Evolutionary conservation across 2,113 vertebrate genomes (phyloP).

Genomic region (Neodon shergylaensis): DNA sequence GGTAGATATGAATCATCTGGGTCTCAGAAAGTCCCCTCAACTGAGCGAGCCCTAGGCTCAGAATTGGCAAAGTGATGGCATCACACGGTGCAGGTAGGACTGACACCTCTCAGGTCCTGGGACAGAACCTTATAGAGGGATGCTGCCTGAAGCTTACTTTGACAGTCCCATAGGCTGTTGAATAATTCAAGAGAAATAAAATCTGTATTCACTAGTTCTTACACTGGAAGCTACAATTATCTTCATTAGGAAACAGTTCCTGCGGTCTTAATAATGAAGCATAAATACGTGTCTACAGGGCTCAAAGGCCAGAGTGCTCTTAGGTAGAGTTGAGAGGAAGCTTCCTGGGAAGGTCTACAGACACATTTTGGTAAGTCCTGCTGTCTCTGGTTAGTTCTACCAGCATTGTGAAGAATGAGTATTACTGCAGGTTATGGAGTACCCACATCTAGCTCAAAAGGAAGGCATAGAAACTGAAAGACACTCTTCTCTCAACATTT

Average conservation of each 20-base stretch:
- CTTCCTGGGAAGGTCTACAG: neutral
- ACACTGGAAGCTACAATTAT: slow-evolving; percentile 37
- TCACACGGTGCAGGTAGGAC: neutral
- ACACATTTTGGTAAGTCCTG: neutral
- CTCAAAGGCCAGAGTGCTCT: slow-evolving; percentile 28
- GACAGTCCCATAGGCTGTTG: neutral
- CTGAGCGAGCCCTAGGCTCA: neutral
- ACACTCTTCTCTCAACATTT: neutral
- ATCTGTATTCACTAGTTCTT: slow-evolving; percentile 3
- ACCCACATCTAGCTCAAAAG: neutral
- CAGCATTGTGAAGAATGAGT: neutral
- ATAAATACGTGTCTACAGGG: neutral
- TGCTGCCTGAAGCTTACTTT: neutral
- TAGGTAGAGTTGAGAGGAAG: neutral
- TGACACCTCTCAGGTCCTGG: neutral
- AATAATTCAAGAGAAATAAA: slow-evolving; percentile 62
- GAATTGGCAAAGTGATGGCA: neutral
- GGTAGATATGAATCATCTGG: neutral
- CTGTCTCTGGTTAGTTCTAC: neutral
- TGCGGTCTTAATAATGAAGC: neutral
- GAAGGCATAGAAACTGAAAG: neutral
- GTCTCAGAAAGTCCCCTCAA: neutral
- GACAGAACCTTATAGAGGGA: neutral
- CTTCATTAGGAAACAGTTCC: slow-evolving; percentile 39
- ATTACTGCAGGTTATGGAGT: neutral